Base-by-base conservation (phyloP, 2,113 vertebrate genomes). In the Todiramphus saurophagus region DNA sequence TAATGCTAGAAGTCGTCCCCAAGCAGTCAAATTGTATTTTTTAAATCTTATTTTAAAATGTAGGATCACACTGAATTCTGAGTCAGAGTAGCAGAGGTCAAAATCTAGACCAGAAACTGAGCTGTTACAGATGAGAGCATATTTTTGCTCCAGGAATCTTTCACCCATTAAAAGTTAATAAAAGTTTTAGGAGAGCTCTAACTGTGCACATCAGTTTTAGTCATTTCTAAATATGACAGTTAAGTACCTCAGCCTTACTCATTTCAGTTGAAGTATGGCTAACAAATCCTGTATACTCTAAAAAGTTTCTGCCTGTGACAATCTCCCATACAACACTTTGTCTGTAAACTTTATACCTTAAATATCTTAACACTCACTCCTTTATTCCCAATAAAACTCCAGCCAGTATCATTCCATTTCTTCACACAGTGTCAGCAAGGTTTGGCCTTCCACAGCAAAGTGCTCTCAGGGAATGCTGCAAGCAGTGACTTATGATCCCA, bases 401-500 rank as follows among this genome's bases (percentile, higher is more conserved):
- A 60, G 3, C 11, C 58, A 76, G 46, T 48, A 19, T 19, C 48
- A 37, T 20, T 6, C 41, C 56, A 59, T 2, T 90, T 63, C 69
- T 35, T 58, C 44, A 43, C 15, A 11, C 33, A 41, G 10, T 3
- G 9, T 4, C 64, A 74, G 73, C 39, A 37, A 77, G 16, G 23
- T 25, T 25, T 87, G 81, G 21, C 16, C 41, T 77, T 15, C 50
- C 50, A 33, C 1, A n/a, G 79, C 60, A 21, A 23, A 51, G 5
- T 35, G 69, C 33, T 60, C 63, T 35, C 13, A 3, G 24, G 35
- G 83, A 88, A 44, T 0, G 0, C 0, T 43, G 19, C 1, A 4
- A 60, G 16, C 8, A 27, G 6, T 3, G 18, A 82, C 23, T 39
- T 44, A 27, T 35, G 43, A 5, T 11, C 25, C 25, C 41, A 33